Evolutionary conservation across 92 coral and sea anemone species (phyloP), one percentile per base, ranked within the genome.

Genomic region (Umimayanthus kanabou): DNA sequence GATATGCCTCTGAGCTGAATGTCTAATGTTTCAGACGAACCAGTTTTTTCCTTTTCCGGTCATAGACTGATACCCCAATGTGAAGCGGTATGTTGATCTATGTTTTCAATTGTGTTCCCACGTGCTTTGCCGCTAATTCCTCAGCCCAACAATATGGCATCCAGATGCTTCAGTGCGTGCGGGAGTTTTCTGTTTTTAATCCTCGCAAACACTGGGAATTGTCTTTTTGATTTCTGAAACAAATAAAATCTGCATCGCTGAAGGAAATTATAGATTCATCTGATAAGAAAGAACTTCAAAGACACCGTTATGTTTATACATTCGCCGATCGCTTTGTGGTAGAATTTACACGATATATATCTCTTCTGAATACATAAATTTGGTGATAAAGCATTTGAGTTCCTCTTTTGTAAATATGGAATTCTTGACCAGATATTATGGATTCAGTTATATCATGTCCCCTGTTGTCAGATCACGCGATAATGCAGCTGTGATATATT

Each of bases 251-350:
- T 26, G 70, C 26, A 5, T 67, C 66, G 75, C 72, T 23, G 66
- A 72, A 42, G 39, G 86, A 33, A 40, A 43, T 45, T 78, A 43
- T 45, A 69, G 40, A 73, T 66, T 69, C 74, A 69, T 43, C 65
- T 69, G 87, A 70, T 83, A 45, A 69, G 64, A 45, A 43, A 70
- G 40, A 39, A 39, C 86, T 67, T 66, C 75, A 82, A 82, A 69
- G 42, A 7, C 43, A 33, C 78, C 87, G 87, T 45, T 83, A 22
- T 39, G 42, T 69, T 83, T 81, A 15, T 70, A 69, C 49, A 42
- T 42, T 5, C 69, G 26, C 69, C 22, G 69, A 61, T 61, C 26
- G 9, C 69, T 61, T 61, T 23, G 4, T 18, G n/a, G 6, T 47
- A 47, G 4, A 61, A 61, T 61, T 61, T 61, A 61, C 26, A 53